These are phyloP conservation scores for Colistium nudipinnis DNA, from an alignment of 2,113 vertebrate species.

Conservation along the genomic window DNA sequence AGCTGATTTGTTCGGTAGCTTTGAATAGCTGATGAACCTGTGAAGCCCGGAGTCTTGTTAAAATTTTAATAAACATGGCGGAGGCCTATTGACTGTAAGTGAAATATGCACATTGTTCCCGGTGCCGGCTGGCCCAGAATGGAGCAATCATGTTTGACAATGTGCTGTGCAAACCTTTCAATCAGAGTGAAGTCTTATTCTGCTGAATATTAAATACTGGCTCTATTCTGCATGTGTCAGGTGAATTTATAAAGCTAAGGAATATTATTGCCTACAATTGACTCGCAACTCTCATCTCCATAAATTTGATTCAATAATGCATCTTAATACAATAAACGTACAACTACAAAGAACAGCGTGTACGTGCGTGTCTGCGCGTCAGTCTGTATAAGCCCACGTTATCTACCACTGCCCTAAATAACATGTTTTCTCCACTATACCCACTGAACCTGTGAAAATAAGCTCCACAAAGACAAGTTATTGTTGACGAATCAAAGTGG, in stretches of 20 bases:
- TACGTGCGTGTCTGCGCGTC: constrained; percentile 8
- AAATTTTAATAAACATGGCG: constrained; percentile 88
- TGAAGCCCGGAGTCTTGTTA: constrained; percentile 81
- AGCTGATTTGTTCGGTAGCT: constrained; percentile 79
- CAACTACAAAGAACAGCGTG: neutral
- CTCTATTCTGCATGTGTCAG: constrained; percentile 74
- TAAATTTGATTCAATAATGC: constrained; percentile 73
- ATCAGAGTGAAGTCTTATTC: constrained; percentile 78
- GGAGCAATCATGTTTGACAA: constrained; percentile 84
- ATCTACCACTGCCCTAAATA: constrained; percentile 26
- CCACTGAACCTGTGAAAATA: constrained; percentile 36
- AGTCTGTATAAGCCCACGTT: constrained; percentile 10
- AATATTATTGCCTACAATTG: constrained; percentile 78
- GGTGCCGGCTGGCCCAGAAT: constrained; percentile 74
- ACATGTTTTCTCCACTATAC: constrained; percentile 24
- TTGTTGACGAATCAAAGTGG: constrained; percentile 60
- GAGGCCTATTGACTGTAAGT: constrained; percentile 84
- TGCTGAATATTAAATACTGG: constrained; percentile 79
- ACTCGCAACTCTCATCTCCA: constrained; percentile 69
- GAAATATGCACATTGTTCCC: constrained; percentile 83
- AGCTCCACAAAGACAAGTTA: constrained; percentile 15
- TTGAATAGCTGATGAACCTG: constrained; percentile 86
- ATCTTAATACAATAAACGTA: constrained; percentile 49
- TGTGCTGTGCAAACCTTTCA: constrained; percentile 83
- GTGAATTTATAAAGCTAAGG: constrained; percentile 77